phyloP scores from a whole-genome alignment of 2,888 invertebrate species.

The Hemithea aestivaria region DNA sequence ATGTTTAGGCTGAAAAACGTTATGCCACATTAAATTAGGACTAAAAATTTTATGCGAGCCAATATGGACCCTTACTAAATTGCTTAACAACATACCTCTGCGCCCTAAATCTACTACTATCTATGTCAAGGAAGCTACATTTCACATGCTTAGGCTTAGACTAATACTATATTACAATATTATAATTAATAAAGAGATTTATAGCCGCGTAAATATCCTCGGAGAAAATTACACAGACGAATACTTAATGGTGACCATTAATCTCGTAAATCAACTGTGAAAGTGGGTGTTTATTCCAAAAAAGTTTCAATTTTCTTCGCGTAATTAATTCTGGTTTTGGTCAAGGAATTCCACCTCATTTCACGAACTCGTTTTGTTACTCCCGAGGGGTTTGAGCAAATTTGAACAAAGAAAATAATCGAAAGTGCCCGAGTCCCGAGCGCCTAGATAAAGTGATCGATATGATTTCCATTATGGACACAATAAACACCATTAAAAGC shows the following conservation, averaged over 20 bases:
- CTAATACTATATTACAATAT: conserved; percentile 4
- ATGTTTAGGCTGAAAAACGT: no score
- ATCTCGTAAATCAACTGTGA: conserved; percentile 15
- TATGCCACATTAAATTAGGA: no score
- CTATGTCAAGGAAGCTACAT: not conserved
- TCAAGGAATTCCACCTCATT: no score
- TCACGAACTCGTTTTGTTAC: no score
- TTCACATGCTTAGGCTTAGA: conserved; percentile 1
- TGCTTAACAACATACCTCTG: no score
- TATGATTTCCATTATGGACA: not conserved
- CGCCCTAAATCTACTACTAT: no score
- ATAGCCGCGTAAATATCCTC: conserved; percentile 7
- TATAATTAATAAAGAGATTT: conserved; percentile 5
- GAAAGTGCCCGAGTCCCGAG: no score
- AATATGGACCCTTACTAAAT: no score
- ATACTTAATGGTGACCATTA: conserved; percentile 13
- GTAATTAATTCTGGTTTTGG: not conserved
- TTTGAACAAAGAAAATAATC: no score
- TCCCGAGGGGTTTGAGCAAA: no score
- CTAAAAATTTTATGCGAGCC: no score
- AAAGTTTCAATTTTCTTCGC: conserved; percentile 6
- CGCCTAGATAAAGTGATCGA: conserved; percentile 1
- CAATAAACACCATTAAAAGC: conserved; percentile 11
- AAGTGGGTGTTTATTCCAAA: conserved; percentile 1
- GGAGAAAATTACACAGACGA: conserved; percentile 5